Evolutionary conservation across 2,113 vertebrate species (phyloP), one percentile per base, ranked within the genome.

Genomic region (Agelaius phoeniceus): DNA sequence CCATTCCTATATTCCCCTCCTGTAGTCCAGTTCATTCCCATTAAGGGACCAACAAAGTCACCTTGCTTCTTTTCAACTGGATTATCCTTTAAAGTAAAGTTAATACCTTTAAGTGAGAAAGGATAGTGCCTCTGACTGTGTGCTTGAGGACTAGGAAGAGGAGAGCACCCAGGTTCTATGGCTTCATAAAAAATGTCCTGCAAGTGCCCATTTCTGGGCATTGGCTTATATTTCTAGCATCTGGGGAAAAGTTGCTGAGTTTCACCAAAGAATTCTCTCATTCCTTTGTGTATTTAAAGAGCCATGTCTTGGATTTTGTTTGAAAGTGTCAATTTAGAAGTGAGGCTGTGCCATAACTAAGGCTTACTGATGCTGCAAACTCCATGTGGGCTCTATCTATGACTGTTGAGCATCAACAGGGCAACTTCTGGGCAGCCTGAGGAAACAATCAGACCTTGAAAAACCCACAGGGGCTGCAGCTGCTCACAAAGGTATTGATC

Each of bases 311-410:
- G 51, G 19, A 28, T 66, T 90, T 81, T 65, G 26, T 61, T 76
- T 54, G 31, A 30, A 90, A 79, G 28, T 14, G 8, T 37, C 37
- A 44, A 28, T 48, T 84, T 30, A 84, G 55, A 39, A 65, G 31
- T 57, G 3, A 69, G 20, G 2, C 30, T 73, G 11, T 43, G 26
- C 30, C n/a, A 6, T 57, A 48, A 39, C 35, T 37, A 46, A 57
- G 18, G 22, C 10, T 80, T 76, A 61, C 24, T 44, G 63, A 33
- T 26, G 9, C n/a, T 8, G 13, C n/a, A 37, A 37, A 17, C 37
- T 73, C 35, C 22, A 11, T 0, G 0, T 4, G 7, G 48, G 43
- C 27, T 62, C 46, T 52, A 0, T 22, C 31, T 54, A 8, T 35
- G 62, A 21, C 43, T 46, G 8, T 1, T 19, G 54, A 76, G 39